phyloP scores from a whole-genome alignment of 2,797 vertebrate species.

The Euthynnus affinis region DNA sequence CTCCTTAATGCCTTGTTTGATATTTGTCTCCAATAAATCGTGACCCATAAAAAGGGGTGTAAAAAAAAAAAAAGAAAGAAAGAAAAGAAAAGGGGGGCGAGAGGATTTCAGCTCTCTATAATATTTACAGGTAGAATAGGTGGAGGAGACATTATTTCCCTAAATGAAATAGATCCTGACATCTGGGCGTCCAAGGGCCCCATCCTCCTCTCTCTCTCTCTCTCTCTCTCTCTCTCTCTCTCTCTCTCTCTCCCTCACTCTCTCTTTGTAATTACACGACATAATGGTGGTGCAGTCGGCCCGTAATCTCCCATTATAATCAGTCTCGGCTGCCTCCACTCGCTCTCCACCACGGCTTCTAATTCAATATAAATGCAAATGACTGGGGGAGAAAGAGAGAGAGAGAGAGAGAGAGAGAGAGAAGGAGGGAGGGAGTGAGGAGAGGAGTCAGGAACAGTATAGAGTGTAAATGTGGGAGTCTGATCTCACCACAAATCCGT shows the following conservation, averaged over 20 bases:
- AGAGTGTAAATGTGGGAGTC: slow-evolving; percentile 64
- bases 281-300: slow-evolving; percentile 81
- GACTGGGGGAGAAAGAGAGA: slow-evolving; percentile 27
- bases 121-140: slow-evolving; percentile 70
- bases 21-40: slow-evolving; percentile 69
- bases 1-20: slow-evolving; percentile 55
- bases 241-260: slow-evolving; percentile 38
- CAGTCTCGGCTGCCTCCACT: slow-evolving; percentile 80
- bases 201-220: slow-evolving; percentile 32
- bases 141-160: slow-evolving; percentile 65
- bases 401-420: not conserved
- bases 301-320: slow-evolving; percentile 84
- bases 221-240: slow-evolving; percentile 12
- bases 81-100: too few relatives aligned
- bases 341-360: slow-evolving; percentile 76
- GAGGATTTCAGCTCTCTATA: slow-evolving; percentile 44
- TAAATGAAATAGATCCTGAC: slow-evolving; percentile 78
- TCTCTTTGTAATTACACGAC: slow-evolving; percentile 82
- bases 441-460: slow-evolving; percentile 49
- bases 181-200: slow-evolving; percentile 60
- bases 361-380: slow-evolving; percentile 88
- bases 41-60: slow-evolving; percentile 55
- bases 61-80: too few relatives aligned
- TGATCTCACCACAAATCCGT: slow-evolving; percentile 53
- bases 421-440: not conserved